Conservation (phyloP, 1,140 invertebrate species). For the Atta texana region DNA sequence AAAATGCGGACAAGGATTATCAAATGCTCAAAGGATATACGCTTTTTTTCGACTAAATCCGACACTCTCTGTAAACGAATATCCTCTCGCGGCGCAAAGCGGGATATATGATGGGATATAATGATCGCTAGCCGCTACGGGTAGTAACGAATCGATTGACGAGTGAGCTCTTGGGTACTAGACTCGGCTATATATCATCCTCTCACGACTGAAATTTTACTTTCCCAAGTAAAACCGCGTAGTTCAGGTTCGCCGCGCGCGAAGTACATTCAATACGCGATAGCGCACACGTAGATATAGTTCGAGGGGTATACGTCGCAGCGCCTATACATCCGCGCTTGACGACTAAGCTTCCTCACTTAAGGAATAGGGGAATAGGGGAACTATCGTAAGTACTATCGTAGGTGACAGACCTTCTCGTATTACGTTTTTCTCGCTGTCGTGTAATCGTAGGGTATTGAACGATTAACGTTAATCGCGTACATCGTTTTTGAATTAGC, state of each 20-base stretch:
- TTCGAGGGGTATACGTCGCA: conserved; percentile 29
- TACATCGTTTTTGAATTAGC: neutral
- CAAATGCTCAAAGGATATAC: conserved; percentile 56
- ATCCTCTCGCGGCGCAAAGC: conserved; percentile 33
- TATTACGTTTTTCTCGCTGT: conserved; percentile 46
- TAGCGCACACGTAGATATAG: neutral
- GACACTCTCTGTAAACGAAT: conserved; percentile 44
- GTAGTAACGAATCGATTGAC: conserved; percentile 26
- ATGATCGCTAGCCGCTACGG: conserved; percentile 30
- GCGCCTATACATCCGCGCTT: neutral
- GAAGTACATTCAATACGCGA: too few relatives aligned
- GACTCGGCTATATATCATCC: conserved; percentile 53
- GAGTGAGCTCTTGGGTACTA: conserved; percentile 38
- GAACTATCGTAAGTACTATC: conserved; percentile 13
- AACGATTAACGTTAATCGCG: conserved; percentile 36
- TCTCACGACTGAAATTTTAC: conserved; percentile 60
- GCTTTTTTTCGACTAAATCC: conserved; percentile 56
- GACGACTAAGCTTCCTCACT: conserved; percentile 46
- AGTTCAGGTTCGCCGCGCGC: conserved; percentile 39
- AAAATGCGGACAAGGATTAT: conserved; percentile 49
- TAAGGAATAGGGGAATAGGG: conserved; percentile 16
- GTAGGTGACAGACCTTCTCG: conserved; percentile 15
- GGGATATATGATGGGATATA: neutral
- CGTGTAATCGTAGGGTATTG: conserved; percentile 29
- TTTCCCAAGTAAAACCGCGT: conserved; percentile 19